Conservation (phyloP, 1,140 invertebrate genomes). For the Sinonovacula constricta region DNA sequence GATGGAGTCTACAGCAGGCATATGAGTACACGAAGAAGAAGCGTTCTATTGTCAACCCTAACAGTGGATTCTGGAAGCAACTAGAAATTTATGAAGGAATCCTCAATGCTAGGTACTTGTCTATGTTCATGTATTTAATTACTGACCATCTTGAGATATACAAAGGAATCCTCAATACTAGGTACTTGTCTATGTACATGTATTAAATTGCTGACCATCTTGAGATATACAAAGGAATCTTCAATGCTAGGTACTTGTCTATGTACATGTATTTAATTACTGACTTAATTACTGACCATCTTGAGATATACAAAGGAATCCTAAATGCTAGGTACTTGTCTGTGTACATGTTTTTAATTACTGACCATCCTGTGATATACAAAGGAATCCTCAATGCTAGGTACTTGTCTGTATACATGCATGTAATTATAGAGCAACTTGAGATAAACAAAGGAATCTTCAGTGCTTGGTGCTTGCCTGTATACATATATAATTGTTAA, state of each 20-base stretch:
- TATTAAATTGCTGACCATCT: conserved; percentile 84
- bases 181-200: conserved; percentile 84
- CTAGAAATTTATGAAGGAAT: conserved; percentile 94
- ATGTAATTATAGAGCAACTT: conserved; percentile 84
- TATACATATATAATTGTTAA: not conserved
- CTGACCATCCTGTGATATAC: conserved; percentile 97
- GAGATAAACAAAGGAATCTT: conserved; percentile 93
- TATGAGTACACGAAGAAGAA: conserved; percentile 93
- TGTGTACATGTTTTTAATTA: no score
- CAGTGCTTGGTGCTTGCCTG: conserved; percentile 91
- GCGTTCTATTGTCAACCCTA: conserved; percentile 96
- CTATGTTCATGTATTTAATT: not conserved
- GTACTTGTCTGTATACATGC: conserved; percentile 82
- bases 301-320: conserved; percentile 93
- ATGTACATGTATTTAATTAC: not conserved
- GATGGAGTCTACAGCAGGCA: conserved; percentile 94
- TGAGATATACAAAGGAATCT: conserved; percentile 91
- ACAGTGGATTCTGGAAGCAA: conserved; percentile 95
- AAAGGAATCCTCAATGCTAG: conserved; percentile 92
- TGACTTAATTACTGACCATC: no score
- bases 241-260: conserved; percentile 93
- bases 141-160: conserved; percentile 96
- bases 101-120: conserved; percentile 93
- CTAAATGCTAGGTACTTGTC: conserved; percentile 93
- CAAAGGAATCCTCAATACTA: conserved; percentile 91